Evolutionary conservation across 2,888 invertebrate species (phyloP), one percentile per base, ranked within the genome.

Genomic region (Trachelus troglodyta): DNA sequence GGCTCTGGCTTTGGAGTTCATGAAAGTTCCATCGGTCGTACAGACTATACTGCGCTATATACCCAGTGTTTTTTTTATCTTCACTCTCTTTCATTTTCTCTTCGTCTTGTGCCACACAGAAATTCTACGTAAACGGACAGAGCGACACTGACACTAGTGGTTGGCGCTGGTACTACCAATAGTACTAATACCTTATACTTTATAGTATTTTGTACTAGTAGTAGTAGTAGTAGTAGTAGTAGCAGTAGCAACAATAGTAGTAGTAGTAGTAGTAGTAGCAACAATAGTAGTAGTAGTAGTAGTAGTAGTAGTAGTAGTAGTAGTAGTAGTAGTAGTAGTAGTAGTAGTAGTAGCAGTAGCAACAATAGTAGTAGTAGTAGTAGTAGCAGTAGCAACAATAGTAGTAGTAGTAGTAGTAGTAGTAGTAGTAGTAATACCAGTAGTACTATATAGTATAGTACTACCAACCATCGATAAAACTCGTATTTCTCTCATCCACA

Each of bases 11-110:
- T 75, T 71, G 75, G 75, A 84, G 82, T 84, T 82, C 84, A 85
- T 86, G 85, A 86, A 85, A 85, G 80, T 86, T 86, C 82, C 82
- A 86, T 83, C 76, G 79, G 82, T 9, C 2, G 56, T 56, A 56
- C 23, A 23, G 56, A 56, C 56, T 56, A 23, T 23, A 9, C 23
- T 2, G 2, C 9, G 9, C 23, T 56, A 56, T 56, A 56, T 56
- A 56, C 56, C 56, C 23, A 9, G 23, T 56, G 56, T 9, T 56
- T 40, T 56, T 31, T 76, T 40, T 73, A 56, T 30, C 56, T 73
- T 76, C 30, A 34, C 56, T 73, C 34, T 73, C n/a, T 77, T 69
- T 56, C 71, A 35, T 71, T 75, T 77, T 56, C 56, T 56, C 23
- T 9, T 56, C 23, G 2, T 56, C 56, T 56, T 56, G 23, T 23